Evolutionary conservation across 2,797 vertebrate species (phyloP).

Genomic region (Clarias laeviceps): DNA sequence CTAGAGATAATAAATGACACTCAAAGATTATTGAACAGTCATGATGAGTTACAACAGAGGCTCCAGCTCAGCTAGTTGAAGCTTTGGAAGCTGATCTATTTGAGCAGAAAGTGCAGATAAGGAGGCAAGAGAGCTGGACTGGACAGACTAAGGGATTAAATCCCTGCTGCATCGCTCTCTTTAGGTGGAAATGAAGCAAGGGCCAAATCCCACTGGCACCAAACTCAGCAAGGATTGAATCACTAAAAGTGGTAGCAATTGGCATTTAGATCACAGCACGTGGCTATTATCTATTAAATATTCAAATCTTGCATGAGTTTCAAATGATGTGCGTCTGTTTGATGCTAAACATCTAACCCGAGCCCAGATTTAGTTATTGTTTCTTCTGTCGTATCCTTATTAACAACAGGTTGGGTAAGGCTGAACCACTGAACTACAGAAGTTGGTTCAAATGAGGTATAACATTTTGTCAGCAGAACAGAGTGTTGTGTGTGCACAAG

Average conservation of each 20-base stretch:
- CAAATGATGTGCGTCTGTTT: background rate
- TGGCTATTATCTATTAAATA: background rate
- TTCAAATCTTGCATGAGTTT: background rate
- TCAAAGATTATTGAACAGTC: background rate
- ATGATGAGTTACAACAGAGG: background rate
- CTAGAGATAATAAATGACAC: background rate
- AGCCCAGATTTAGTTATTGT: background rate
- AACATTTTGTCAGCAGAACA: slow-evolving; percentile 22
- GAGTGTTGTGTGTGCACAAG: slow-evolving; percentile 8
- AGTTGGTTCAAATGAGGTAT: slow-evolving; percentile 16
- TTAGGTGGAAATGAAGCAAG: background rate
- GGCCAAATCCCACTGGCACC: background rate
- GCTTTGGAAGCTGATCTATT: background rate
- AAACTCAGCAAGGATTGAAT: background rate
- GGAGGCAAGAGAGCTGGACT: background rate
- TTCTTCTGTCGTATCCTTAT: background rate
- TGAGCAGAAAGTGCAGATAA: no score
- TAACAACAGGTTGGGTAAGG: background rate
- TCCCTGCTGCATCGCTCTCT: background rate
- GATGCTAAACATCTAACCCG: background rate
- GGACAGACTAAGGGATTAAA: background rate
- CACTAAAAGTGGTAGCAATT: background rate
- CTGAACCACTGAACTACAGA: background rate
- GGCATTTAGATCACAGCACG: background rate
- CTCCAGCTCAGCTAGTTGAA: background rate